Conservation (phyloP, 2,797 vertebrate species). For the Gastrophryne carolinensis region DNA sequence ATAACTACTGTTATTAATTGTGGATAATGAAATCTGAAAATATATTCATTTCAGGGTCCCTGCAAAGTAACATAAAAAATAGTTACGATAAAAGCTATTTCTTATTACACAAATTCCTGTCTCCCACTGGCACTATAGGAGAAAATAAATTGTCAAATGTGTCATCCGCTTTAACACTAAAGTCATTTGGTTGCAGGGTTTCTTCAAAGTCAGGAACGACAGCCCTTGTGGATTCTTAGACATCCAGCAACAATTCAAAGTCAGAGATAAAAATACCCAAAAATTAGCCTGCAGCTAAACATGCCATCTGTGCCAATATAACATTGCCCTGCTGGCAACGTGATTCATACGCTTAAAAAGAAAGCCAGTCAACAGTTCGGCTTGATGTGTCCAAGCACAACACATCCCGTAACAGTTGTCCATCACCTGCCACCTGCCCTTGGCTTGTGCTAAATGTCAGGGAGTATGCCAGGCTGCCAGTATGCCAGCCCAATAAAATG, state of each 20-base stretch:
- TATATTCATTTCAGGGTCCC: neutral
- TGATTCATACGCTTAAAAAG: conserved; percentile 47
- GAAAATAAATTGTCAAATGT: conserved; percentile 19
- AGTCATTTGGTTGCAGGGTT: conserved; percentile 34
- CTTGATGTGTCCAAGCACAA: conserved; percentile 41
- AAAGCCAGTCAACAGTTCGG: conserved; percentile 37
- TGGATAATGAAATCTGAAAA: neutral
- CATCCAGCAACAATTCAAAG: conserved; percentile 47
- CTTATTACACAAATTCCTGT: neutral
- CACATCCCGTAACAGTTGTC: conserved; percentile 23
- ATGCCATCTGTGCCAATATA: conserved; percentile 52
- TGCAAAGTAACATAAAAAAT: neutral
- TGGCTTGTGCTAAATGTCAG: neutral
- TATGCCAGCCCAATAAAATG: conserved; percentile 19
- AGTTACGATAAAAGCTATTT: neutral
- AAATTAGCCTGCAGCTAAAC: conserved; percentile 49
- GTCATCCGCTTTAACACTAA: conserved; percentile 34
- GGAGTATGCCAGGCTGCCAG: neutral
- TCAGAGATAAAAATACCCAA: conserved; percentile 50
- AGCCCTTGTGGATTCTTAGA: conserved; percentile 37
- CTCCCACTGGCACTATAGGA: neutral
- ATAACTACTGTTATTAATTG: conserved; percentile 4
- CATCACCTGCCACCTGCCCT: conserved; percentile 14
- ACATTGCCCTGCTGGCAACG: conserved; percentile 49
- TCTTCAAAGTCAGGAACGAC: conserved; percentile 40